A percentile compares a stretch with the other conserved stretches of the same genome.
Conservation (phyloP, 2,113 vertebrate genomes). For the Dasyprocta punctata region DNA sequence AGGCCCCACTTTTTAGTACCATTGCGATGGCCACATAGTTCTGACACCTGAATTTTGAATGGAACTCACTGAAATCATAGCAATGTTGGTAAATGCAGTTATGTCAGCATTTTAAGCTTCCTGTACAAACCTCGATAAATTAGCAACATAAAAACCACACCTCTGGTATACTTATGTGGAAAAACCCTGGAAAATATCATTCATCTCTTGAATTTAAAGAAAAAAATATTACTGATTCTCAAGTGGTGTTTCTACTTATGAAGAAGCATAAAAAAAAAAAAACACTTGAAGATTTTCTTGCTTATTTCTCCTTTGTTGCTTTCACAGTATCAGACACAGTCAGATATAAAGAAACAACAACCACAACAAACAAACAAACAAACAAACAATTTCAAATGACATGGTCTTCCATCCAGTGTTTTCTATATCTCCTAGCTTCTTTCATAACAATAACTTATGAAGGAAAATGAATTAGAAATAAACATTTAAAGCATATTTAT, state of each 20-base stretch:
- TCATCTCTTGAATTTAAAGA: not conserved
- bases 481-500: not conserved
- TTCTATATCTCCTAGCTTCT: not conserved
- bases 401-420: not conserved
- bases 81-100: not conserved
- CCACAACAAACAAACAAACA: not conserved
- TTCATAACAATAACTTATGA: not conserved
- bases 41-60: not conserved
- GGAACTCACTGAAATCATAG: not conserved
- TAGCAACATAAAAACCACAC: not conserved
- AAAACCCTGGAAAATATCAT: not conserved
- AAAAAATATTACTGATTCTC: not conserved
- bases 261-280: not conserved
- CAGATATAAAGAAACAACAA: not conserved
- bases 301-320: not conserved
- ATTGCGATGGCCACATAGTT: not conserved
- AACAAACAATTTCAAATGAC: not conserved
- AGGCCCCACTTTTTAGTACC: not conserved
- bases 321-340: not conserved
- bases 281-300: not conserved
- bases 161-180: not conserved
- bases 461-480: not conserved
- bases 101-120: not conserved
- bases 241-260: not conserved
- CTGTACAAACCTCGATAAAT: not conserved